Evolutionary conservation across 2,113 vertebrate genomes (phyloP).

Genomic region (Canis aureus): DNA sequence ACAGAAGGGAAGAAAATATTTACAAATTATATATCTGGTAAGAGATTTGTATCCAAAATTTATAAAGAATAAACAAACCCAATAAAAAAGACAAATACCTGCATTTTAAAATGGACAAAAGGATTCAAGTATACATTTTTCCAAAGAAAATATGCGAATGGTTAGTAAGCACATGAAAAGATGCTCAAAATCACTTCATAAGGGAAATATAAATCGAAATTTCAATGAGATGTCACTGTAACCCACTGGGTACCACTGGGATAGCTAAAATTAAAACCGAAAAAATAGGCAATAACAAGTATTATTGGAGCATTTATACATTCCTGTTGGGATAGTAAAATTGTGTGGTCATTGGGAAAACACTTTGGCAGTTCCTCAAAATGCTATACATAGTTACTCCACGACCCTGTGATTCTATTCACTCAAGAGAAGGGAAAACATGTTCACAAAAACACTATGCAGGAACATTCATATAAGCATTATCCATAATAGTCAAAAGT

Average conservation of each 20-base stretch:
- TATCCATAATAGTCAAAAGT: background rate
- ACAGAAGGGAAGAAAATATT: background rate
- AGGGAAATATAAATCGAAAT: background rate
- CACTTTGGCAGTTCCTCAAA: background rate
- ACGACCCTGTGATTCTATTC: background rate
- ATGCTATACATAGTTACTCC: background rate
- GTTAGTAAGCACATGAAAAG: background rate
- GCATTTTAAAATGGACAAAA: background rate
- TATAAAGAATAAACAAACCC: background rate
- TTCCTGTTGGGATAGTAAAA: background rate
- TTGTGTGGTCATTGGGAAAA: background rate
- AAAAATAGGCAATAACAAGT: background rate
- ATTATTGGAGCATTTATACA: background rate
- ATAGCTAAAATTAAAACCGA: background rate
- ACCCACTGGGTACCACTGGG: accelerated
- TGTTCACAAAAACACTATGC: background rate
- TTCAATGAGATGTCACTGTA: background rate
- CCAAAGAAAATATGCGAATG: background rate
- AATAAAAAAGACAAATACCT: background rate
- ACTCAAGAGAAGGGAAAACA: background rate
- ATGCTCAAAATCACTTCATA: background rate
- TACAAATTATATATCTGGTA: background rate
- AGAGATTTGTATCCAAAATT: background rate
- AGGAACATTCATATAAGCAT: background rate
- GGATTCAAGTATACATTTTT: background rate